Conservation (phyloP, 2,888 invertebrate genomes). For the Aelia acuminata region DNA sequence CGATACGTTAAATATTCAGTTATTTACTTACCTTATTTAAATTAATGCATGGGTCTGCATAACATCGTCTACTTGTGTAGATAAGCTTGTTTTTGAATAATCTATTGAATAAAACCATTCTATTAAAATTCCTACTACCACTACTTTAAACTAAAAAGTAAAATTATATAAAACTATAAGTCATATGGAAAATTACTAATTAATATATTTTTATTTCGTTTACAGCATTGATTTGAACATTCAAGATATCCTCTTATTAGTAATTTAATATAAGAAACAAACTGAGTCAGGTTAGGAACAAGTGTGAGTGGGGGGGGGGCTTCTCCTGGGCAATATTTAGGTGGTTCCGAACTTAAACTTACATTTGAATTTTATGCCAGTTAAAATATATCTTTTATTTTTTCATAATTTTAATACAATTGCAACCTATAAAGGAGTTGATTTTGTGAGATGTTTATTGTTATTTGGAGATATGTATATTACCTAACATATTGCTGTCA, state of each 20-base stretch:
- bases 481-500: too few relatives aligned
- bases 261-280: too few relatives aligned
- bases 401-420: too few relatives aligned
- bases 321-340: too few relatives aligned
- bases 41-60: slow-evolving; percentile 2
- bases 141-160: slow-evolving; percentile 12
- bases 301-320: too few relatives aligned
- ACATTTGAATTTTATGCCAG: too few relatives aligned
- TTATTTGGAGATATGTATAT: too few relatives aligned
- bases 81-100: slow-evolving; percentile 15
- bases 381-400: too few relatives aligned
- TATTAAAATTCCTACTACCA: not conserved
- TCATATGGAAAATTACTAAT: slow-evolving; percentile 25
- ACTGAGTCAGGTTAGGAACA: too few relatives aligned
- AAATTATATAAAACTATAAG: slow-evolving; percentile 8
- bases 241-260: not conserved
- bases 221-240: not conserved
- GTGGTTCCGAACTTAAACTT: too few relatives aligned
- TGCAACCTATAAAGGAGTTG: too few relatives aligned
- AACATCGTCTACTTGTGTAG: not conserved
- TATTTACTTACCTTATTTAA: slow-evolving; percentile 14
- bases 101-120: not conserved
- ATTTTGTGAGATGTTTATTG: too few relatives aligned
- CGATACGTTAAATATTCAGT: not conserved
- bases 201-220: not conserved